A percentile compares a stretch with the other conserved stretches of the same genome.
Conservation (phyloP, 37 sponge, comb jelly and placozoan species). For the Ianthella basta region DNA sequence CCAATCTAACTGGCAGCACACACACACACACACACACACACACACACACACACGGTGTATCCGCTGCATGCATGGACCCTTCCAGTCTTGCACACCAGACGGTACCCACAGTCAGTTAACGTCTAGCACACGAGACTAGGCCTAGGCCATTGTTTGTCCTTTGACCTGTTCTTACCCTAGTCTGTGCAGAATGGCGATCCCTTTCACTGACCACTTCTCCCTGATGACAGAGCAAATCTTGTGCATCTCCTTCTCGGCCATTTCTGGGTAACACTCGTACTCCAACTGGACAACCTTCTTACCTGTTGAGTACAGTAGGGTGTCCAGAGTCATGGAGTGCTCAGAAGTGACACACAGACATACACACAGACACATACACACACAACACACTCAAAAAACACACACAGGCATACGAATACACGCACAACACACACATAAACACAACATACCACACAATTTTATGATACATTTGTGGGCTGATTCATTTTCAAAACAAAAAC, state of each 20-base stretch:
- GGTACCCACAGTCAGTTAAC: too few species aligned
- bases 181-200: constrained; percentile 86
- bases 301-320: constrained; percentile 37
- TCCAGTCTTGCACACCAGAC: too few species aligned
- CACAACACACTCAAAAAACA: constrained; percentile 1
- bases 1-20: too few species aligned
- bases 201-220: constrained; percentile 74
- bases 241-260: constrained; percentile 84
- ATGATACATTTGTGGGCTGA: neutral
- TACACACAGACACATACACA: constrained; percentile 8
- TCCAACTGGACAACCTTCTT: constrained; percentile 80
- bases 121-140: too few species aligned
- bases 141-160: too few species aligned
- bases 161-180: constrained; percentile 70
- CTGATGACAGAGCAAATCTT: constrained; percentile 62
- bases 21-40: constrained; percentile 18
- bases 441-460: neutral
- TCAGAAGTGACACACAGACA: neutral
- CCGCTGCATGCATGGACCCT: too few species aligned
- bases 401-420: neutral
- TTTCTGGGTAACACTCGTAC: constrained; percentile 89
- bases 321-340: neutral
- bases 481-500: neutral
- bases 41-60: neutral
- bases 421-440: constrained; percentile 16